Evolutionary conservation across 2,888 invertebrate species (phyloP), one percentile per base, ranked within the genome.

Genomic region (Sericinus montela): DNA sequence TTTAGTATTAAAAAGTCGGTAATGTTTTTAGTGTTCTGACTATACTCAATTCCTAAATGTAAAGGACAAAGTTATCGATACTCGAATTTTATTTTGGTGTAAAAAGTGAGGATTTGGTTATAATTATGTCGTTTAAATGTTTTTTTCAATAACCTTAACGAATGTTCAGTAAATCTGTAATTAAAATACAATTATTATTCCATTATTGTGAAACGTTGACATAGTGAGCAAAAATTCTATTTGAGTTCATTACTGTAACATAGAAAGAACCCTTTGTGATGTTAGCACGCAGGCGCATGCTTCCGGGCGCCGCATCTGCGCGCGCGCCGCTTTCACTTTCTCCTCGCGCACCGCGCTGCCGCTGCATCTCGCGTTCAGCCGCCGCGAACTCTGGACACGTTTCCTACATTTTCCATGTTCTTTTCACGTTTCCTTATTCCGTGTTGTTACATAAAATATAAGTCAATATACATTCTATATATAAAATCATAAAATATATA

Each of bases 1-100:
- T 87, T 80, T 85, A 77, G 74, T 80, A 72, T 73, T 81, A 78
- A 86, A 87, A 87, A 85, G 87, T 87, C 86, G 86, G 87, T 88
- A 87, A 84, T 75, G 73, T 82, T 84, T 76, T 68, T 72, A 63
- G 69, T 30, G 7, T 32, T 13, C 11, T 13, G 32, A 11, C 11
- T 32, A 11, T 32, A 13, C 11, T 32, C 1, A 25, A 6, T 32
- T 32, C 11, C 5, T 4, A 11, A 6, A 11, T 32, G 5, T 32
- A 32, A 32, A 11, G 6, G 32, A 11, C 32, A n/a, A 25, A 32
- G 11, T 13, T 32, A 11, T 32, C 9, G 6, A 25, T 13, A 15
- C 9, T 25, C 13, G 11, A 6, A 6, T 32, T 32, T 5, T 32
- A 2, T 1, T 13, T 6, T n/a, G 11, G n/a, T 30, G 5, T 11